Conservation (phyloP, 2,113 vertebrate species). For the Pangasianodon hypophthalmus region DNA sequence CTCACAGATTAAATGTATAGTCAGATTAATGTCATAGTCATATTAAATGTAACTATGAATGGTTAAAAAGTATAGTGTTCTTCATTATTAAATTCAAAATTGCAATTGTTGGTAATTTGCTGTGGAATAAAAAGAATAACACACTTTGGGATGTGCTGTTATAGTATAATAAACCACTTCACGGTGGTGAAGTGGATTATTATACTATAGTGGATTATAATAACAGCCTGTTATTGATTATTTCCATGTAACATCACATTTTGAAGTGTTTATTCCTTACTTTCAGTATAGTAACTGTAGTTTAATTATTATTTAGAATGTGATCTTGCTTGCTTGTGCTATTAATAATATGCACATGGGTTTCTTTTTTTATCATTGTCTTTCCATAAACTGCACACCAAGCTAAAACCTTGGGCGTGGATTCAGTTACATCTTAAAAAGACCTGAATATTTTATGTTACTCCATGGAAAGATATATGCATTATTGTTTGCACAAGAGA, state of each 20-base stretch:
- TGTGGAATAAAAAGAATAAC: background rate
- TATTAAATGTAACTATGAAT: background rate
- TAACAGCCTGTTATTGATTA: background rate
- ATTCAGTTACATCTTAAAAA: background rate
- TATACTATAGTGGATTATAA: too few species aligned
- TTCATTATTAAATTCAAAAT: background rate
- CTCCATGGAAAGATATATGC: background rate
- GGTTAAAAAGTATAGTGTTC: background rate
- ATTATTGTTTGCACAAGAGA: background rate
- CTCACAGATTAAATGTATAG: background rate
- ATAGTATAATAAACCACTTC: background rate
- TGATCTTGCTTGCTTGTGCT: background rate
- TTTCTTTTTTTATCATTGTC: background rate
- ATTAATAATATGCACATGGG: background rate
- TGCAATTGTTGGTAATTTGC: background rate
- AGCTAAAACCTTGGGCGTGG: background rate
- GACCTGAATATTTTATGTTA: background rate
- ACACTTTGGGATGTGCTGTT: background rate
- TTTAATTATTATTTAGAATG: background rate
- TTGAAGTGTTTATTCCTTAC: background rate
- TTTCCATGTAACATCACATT: background rate
- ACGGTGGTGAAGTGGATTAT: too few species aligned
- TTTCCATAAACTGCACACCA: background rate
- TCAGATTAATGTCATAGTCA: too few species aligned
- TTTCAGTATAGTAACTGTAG: background rate